Conservation (phyloP, 2,113 vertebrate genomes). For the Megaceryle maxima region DNA sequence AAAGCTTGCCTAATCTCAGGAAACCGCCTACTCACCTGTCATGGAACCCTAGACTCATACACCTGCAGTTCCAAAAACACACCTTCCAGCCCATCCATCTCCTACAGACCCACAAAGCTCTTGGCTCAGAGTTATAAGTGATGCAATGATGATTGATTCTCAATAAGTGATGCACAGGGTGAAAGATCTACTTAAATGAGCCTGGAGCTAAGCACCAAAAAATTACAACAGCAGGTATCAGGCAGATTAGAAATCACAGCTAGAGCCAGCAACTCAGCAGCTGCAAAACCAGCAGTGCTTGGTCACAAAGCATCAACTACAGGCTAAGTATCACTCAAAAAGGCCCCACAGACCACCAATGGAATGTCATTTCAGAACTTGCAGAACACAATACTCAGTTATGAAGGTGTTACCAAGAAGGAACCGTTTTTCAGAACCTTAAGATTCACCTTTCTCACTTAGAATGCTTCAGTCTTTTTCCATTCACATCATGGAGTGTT, state of each 20-base stretch:
- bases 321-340: background rate
- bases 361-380: background rate
- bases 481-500: background rate
- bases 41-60: background rate
- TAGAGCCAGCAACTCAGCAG: background rate
- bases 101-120: background rate
- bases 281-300: background rate
- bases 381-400: background rate
- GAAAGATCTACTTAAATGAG: background rate
- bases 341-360: background rate
- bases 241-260: background rate
- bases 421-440: background rate
- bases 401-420: background rate
- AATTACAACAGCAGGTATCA: background rate
- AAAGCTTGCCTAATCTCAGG: background rate
- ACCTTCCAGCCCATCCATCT: background rate
- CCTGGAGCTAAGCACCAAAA: background rate
- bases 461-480: background rate
- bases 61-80: background rate
- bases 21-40: background rate
- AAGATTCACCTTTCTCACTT: background rate
- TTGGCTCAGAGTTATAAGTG: background rate
- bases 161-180: background rate
- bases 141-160: background rate
- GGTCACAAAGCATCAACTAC: background rate